Evolutionary conservation across 1,140 invertebrate species (phyloP), one percentile per base, ranked within the genome.

Genomic region (Adoxophyes honmai): DNA sequence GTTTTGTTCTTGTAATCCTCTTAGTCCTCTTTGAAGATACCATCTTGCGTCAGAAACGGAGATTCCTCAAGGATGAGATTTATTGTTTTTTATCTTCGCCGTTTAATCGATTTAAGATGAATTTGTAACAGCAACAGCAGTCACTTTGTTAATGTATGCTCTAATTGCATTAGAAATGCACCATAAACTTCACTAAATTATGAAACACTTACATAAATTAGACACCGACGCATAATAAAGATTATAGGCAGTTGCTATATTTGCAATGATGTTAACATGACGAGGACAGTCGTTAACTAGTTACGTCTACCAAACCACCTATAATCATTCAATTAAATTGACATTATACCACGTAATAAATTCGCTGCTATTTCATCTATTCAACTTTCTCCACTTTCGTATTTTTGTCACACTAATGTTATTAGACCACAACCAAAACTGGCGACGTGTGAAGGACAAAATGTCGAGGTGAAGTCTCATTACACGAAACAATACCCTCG

Each of bases 261-360:
- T 28, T 28, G 21, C 21, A 1, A 13, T 39, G 14, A 15, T 39
- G 10, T 38, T 15, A 0, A 38, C 11, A 6, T 38, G 10, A 7
- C 5, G 5, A 15, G 9, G 38, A 39, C 15, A 8, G 38, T 39
- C 38, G 13, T 39, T 39, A 39, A 39, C 38, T 9, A 13, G 38
- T 39, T 39, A 9, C 15, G 14, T 10, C 10, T 44, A 16, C 39
- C 15, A 18, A 15, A 33, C 10, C 42, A 33, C 18, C 16, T 61
- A 58, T 53, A 72, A 66, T 66, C 42, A 55, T 18, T 59, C 66
- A 67, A 70, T 73, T 73, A 67, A 60, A 65, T 59, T 62, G 60
- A 37, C 59, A 66, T 68, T 57, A 66, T 16, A 36, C 44, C 52
- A 54, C 11, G 5, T 34, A 54, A 62, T 59, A 51, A 66, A 55